Conservation (phyloP, 2,888 invertebrate species). For the Homarus gammarus region DNA sequence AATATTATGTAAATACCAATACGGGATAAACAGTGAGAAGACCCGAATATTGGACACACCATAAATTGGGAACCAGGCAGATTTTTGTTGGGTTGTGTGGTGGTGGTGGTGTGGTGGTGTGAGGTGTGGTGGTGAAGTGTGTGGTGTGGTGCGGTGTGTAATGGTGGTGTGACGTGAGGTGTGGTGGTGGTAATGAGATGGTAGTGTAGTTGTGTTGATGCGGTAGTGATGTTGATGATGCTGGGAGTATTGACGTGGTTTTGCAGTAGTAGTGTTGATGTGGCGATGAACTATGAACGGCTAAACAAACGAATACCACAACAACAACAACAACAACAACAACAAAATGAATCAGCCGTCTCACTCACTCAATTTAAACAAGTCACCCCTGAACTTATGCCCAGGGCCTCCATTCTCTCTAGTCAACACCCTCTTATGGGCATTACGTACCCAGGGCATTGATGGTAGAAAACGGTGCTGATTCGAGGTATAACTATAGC, state of each 20-base stretch:
- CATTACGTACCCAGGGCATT: not conserved
- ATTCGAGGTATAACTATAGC: not conserved
- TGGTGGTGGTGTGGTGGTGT: too few species aligned
- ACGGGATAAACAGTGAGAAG: slow-evolving; percentile 43
- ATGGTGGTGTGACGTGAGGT: too few species aligned
- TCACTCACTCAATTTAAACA: not conserved
- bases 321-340: too few species aligned
- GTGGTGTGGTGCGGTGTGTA: too few species aligned
- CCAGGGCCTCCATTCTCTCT: not conserved
- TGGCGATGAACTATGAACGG: not conserved
- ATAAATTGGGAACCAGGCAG: slow-evolving; percentile 27
- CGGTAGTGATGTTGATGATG: not conserved
- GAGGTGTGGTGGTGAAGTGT: not conserved
- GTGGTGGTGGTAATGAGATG: not conserved
- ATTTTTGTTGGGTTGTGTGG: slow-evolving; percentile 23
- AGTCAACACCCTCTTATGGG: not conserved
- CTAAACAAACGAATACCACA: not conserved
- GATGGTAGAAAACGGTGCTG: not conserved
- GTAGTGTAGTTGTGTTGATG: not conserved
- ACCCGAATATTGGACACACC: slow-evolving; percentile 47
- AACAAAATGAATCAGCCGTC: not conserved
- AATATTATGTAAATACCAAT: slow-evolving; percentile 53
- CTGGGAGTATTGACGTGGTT: not conserved
- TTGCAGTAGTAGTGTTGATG: not conserved
- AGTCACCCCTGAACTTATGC: not conserved